Evolutionary conservation across 2,797 vertebrate species (phyloP), one percentile per base, ranked within the genome.

Genomic region (Leptatherina wallacei): DNA sequence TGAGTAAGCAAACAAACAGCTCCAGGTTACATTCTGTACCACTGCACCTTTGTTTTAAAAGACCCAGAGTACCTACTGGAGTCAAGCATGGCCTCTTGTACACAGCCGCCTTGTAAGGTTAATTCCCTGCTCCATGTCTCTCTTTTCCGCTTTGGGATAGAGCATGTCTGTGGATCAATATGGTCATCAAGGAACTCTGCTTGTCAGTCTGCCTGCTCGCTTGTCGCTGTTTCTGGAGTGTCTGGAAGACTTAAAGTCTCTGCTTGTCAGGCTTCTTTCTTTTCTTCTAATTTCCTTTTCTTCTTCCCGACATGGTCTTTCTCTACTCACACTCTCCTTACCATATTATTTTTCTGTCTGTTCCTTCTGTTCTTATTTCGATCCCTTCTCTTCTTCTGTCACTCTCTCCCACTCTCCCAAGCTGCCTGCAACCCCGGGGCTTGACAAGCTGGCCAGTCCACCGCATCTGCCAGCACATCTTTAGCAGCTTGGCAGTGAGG

Each of bases 401-500:
- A 77, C 85, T 77, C 76, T 47, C 57, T 79, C 77, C 65, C 81
- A 82, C 85, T 84, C 86, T 85, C 88, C 65, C 81, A 33, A 59
- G 78, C 77, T 30, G 82, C 84, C 79, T 61, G 89, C 89, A 87
- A 89, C 91, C 92, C 89, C 47, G 88, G 92, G 86, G 92, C 90
- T 92, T 49, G 87, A 90, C 92, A 92, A 91, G 92, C 92, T 92
- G 93, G 86, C 91, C 86, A 60, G 80, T 94, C 95, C 91, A 85
- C 95, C 93, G 95, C 96, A 97, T 97, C 96, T 97, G 96, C 95
- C 96, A 95, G 96, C 96, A 97, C 95, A 96, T 97, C 96, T 96
- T 97, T 96, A 97, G 96, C 95, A 82, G 95, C 95, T 96, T 98
- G 96, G 96, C 97, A 97, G 95, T 93, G 94, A 90, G 94, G 89